phyloP scores from a whole-genome alignment of 1,140 invertebrate species.

The Onthophagus taurus region DNA sequence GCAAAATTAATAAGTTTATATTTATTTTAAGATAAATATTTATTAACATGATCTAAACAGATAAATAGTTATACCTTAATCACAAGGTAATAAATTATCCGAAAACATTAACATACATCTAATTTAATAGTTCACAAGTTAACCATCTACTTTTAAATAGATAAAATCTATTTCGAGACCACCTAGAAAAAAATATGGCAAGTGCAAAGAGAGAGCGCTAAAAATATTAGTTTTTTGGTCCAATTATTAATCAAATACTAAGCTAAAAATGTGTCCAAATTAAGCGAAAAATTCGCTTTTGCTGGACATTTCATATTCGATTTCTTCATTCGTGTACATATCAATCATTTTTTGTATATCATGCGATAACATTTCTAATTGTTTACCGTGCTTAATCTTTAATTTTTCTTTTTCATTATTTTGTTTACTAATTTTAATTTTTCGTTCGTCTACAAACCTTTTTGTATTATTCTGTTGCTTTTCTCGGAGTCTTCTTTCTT shows the following conservation, averaged over 20 bases:
- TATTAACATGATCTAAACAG: too few relatives aligned
- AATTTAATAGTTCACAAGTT: too few relatives aligned
- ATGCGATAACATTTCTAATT: constrained; percentile 80
- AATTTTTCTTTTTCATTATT: constrained; percentile 89
- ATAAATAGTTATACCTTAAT: too few relatives aligned
- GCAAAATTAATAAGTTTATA: too few relatives aligned
- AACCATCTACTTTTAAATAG: too few relatives aligned
- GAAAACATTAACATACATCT: too few relatives aligned
- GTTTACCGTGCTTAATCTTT: constrained; percentile 84
- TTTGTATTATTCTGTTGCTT: constrained; percentile 99
- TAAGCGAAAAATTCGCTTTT: constrained; percentile 86
- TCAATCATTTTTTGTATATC: constrained; percentile 91
- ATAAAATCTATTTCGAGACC: neutral
- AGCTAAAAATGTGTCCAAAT: too few relatives aligned
- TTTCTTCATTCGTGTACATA: constrained; percentile 90
- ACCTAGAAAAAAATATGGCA: neutral
- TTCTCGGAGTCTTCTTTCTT: constrained; percentile 85
- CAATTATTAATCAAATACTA: too few relatives aligned
- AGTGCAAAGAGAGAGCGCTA: neutral
- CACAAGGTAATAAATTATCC: too few relatives aligned
- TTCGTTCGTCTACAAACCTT: constrained; percentile 96
- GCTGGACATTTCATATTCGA: constrained; percentile 81
- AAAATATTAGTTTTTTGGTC: constrained; percentile 9
- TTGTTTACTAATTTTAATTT: constrained; percentile 79
- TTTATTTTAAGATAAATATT: too few relatives aligned